A percentile compares a stretch with the other conserved stretches of the same genome.
These are phyloP conservation scores for Ptilodon capucinus DNA, from an alignment of 2,888 invertebrate genomes.

Conservation along the genomic window DNA sequence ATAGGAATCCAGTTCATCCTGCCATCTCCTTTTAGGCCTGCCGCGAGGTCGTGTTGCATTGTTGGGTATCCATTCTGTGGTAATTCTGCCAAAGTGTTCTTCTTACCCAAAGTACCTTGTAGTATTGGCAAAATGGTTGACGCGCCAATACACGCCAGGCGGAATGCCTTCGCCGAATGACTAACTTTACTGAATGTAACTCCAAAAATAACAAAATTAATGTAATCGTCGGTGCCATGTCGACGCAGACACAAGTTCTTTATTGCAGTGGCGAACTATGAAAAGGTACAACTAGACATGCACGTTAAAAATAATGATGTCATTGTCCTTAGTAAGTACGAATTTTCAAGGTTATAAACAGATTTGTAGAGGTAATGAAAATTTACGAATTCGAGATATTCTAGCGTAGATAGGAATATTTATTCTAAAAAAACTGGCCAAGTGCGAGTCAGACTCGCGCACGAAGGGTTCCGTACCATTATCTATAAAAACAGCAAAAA, in stretches of 20 bases:
- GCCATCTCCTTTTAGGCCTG: too few relatives aligned
- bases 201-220: background rate
- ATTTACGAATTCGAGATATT: constrained; percentile 7
- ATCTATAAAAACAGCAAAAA: too few relatives aligned
- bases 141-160: too few relatives aligned
- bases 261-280: constrained; percentile 17
- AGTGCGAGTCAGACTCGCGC: too few relatives aligned
- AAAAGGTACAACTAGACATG: constrained; percentile 35
- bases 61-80: too few relatives aligned
- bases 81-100: too few relatives aligned
- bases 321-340: constrained; percentile 43
- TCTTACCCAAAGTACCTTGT: too few relatives aligned
- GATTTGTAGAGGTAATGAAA: constrained; percentile 15
- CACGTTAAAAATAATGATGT: constrained; percentile 39
- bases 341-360: constrained; percentile 28
- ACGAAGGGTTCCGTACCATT: too few relatives aligned
- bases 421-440: background rate
- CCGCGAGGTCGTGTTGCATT: too few relatives aligned
- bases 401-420: background rate
- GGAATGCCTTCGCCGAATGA: background rate
- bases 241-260: constrained; percentile 11
- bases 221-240: constrained; percentile 1
- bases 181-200: background rate
- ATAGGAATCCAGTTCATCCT: too few relatives aligned
- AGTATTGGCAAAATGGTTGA: too few relatives aligned